Base-by-base conservation (phyloP, 2,113 vertebrate species). In the Petrocephalus microphthalmus region DNA sequence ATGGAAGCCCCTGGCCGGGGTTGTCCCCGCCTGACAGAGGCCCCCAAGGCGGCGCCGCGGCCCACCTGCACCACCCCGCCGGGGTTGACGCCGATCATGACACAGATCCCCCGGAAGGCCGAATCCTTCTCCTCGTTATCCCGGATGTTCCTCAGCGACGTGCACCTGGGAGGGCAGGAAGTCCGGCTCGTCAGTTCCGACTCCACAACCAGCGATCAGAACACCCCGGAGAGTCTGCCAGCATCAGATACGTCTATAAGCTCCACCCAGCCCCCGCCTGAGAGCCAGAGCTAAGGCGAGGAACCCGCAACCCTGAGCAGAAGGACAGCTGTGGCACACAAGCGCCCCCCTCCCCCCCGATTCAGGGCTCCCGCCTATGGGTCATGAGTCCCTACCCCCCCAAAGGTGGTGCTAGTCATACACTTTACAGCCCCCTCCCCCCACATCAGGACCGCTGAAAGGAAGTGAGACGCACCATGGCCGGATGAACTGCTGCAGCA, bases 61-160 rank as follows among this genome's bases (percentile, higher is more conserved):
- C 90, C 91, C 89, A 98, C 98, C 97, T 98, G 98, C 89, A 99
- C 97, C 0, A 98, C 98, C 0, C 97, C 98, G 5, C 97, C 97
- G 0, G 97, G 97, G 91, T 98, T 99, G 85, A 97, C 98, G 1
- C 97, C 97, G 3, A 98, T 98, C 98, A 98, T 99, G 93, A 98
- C 97, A 88, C 97, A 98, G 93, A 98, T 98, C 81, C 98, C 98
- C 0, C 97, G 95, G 94, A 98, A 98, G 45, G 97, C 97, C 0
- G 97, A 98, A 90, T 98, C 98, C 92, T 99, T 99, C 93, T 99
- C 98, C 89, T 98, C 98, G 0, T 99, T 99, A 94, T 99, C 98
- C 45, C 97, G 92, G 92, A 99, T 99, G 92, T 99, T 98, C 22
- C 97, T 93, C 81, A 98, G 94, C 7, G 97, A 99, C 0, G 97